Percentiles rank a stretch among this genome's conserved stretches.
These are phyloP conservation scores for Micrastur ruficollis DNA, from an alignment of 2,797 vertebrate species.

Conservation along the genomic window DNA sequence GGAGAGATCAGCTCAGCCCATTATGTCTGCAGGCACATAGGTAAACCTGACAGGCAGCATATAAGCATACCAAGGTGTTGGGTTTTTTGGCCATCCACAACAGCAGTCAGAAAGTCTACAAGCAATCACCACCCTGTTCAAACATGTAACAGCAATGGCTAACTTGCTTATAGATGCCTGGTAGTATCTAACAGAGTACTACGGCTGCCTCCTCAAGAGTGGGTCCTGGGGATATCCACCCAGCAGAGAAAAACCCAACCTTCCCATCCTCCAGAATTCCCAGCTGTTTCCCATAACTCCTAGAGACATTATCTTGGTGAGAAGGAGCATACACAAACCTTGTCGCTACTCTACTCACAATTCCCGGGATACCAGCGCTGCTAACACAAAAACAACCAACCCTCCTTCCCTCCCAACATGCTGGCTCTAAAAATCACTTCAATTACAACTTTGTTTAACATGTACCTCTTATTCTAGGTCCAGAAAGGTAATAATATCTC, in stretches of 20 bases:
- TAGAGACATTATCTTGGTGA: not conserved
- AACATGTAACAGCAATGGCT: not conserved
- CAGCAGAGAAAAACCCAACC: not conserved
- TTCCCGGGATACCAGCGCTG: not conserved
- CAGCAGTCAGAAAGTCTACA: not conserved
- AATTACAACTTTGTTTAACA: not conserved
- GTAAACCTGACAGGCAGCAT: not conserved
- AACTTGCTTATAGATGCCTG: not conserved
- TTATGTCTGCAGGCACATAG: not conserved
- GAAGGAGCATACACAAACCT: not conserved
- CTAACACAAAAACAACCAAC: not conserved
- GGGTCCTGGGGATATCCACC: not conserved
- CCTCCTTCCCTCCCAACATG: not conserved
- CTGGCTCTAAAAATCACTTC: not conserved
- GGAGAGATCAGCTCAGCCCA: not conserved
- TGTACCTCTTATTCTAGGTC: not conserved
- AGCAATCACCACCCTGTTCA: not conserved
- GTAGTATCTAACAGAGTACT: not conserved
- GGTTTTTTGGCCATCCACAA: not conserved
- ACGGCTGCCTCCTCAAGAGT: not conserved
- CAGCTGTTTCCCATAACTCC: not conserved
- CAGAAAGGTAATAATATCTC: not conserved
- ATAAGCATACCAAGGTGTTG: not conserved
- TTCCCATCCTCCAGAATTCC: not conserved
- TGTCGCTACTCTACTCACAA: rapidly evolving